phyloP scores from a whole-genome alignment of 1,140 invertebrate species.

The Dermatophagoides farinae region DNA sequence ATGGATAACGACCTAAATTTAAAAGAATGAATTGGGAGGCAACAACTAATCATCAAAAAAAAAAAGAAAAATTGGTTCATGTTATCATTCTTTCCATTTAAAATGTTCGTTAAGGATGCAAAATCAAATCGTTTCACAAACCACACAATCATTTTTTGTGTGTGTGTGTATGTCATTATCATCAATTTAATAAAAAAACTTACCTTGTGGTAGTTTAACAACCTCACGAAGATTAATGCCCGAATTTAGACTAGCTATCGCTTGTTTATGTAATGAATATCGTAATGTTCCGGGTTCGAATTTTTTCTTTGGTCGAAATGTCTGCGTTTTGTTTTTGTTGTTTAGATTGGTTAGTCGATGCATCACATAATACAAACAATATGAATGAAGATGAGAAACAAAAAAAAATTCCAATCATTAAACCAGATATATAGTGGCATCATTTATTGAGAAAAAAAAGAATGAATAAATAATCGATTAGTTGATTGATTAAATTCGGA shows the following conservation, averaged over 20 bases:
- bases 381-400: not conserved
- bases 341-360: not conserved
- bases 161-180: too few species aligned
- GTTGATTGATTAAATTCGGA: not conserved
- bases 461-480: not conserved
- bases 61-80: too few species aligned
- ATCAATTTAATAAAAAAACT: not conserved
- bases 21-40: too few species aligned
- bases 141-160: too few species aligned
- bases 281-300: constrained; percentile 73
- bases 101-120: too few species aligned
- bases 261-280: constrained; percentile 73
- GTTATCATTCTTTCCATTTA: too few species aligned
- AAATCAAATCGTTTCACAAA: too few species aligned
- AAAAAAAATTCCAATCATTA: not conserved
- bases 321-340: too few species aligned
- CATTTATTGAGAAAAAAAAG: not conserved
- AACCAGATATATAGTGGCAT: too few species aligned
- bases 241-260: constrained; percentile 72
- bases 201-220: constrained; percentile 56
- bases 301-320: constrained; percentile 69
- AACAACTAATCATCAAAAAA: too few species aligned
- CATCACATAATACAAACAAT: not conserved
- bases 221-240: constrained; percentile 69
- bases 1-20: too few species aligned